These are phyloP conservation scores for Metellina segmentata DNA, from an alignment of 2,888 invertebrate genomes.

Conservation along the genomic window DNA sequence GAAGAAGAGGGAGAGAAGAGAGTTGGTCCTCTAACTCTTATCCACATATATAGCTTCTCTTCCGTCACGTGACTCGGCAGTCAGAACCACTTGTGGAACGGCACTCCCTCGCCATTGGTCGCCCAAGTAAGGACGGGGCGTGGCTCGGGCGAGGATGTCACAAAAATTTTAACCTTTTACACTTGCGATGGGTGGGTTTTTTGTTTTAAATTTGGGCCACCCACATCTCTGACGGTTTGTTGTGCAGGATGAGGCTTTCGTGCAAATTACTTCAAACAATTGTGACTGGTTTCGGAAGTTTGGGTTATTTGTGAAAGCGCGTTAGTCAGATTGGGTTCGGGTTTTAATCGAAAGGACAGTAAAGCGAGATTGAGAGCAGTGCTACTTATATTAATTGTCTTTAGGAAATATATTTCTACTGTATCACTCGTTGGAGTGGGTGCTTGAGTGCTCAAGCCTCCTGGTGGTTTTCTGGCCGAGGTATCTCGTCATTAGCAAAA, in stretches of 20 bases:
- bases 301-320: too few relatives aligned
- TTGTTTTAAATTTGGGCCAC: neutral
- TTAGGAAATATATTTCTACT: too few relatives aligned
- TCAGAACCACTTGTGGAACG: constrained; percentile 53
- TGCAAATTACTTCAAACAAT: neutral
- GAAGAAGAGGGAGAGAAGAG: constrained; percentile 24
- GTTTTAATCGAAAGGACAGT: too few relatives aligned
- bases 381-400: too few relatives aligned
- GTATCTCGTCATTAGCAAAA: too few relatives aligned
- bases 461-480: too few relatives aligned
- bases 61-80: constrained; percentile 28
- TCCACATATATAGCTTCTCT: constrained; percentile 34
- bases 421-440: too few relatives aligned
- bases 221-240: constrained; percentile 2
- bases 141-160: constrained; percentile 3
- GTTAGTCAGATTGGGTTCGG: too few relatives aligned
- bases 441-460: too few relatives aligned
- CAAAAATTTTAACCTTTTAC: constrained; percentile 3
- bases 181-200: constrained; percentile 1
- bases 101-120: neutral
- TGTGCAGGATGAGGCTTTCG: neutral
- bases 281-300: neutral
- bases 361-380: too few relatives aligned
- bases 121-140: constrained; percentile 27
- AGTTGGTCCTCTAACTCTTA: constrained; percentile 30